phyloP scores from a whole-genome alignment of 2,797 vertebrate genomes.

The Columba guinea region DNA sequence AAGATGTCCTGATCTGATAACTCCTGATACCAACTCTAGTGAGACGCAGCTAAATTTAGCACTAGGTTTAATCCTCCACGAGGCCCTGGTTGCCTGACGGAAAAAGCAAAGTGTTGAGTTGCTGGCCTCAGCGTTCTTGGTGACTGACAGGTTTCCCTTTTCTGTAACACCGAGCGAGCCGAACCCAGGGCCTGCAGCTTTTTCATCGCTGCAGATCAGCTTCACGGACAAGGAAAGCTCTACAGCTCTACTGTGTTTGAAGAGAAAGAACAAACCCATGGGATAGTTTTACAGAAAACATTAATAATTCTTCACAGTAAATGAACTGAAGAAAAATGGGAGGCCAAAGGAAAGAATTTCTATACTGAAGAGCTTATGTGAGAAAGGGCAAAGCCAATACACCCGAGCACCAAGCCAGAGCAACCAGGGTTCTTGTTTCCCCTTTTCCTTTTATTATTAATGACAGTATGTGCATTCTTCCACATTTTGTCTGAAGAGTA shows the following conservation, averaged over 20 bases:
- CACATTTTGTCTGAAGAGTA: background rate
- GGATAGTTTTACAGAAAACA: background rate
- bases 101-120: constrained; percentile 39
- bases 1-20: constrained; percentile 54
- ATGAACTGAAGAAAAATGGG: background rate
- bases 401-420: background rate
- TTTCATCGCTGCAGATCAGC: background rate
- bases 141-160: constrained; percentile 37
- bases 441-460: background rate
- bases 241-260: background rate
- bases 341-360: background rate
- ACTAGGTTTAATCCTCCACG: constrained; percentile 50
- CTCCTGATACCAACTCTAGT: constrained; percentile 38
- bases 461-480: background rate
- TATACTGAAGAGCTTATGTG: background rate
- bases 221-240: background rate
- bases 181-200: background rate
- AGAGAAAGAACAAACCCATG: background rate
- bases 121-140: constrained; percentile 38
- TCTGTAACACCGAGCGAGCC: background rate
- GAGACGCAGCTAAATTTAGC: constrained; percentile 55
- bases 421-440: background rate
- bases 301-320: background rate
- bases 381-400: background rate
- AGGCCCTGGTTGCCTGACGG: constrained; percentile 34